Percentiles rank a stretch among this genome's conserved stretches.
These are phyloP conservation scores for Polypterus senegalus DNA, from an alignment of 2,113 vertebrate genomes.

Conservation along the genomic window DNA sequence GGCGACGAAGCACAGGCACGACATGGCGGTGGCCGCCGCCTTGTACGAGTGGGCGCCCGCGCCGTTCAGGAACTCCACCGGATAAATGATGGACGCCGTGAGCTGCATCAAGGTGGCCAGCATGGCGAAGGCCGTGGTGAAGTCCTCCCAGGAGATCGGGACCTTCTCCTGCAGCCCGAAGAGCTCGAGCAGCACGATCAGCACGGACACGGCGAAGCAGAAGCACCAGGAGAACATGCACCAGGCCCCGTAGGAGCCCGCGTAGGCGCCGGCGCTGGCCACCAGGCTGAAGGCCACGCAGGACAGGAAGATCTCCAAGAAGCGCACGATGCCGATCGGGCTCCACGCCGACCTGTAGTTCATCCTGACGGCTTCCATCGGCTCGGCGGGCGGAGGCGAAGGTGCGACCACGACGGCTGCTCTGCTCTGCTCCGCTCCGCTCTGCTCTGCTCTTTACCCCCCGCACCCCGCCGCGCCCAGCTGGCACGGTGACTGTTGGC, in stretches of 20 bases:
- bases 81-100: conserved; percentile 61
- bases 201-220: conserved; percentile 55
- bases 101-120: conserved; percentile 62
- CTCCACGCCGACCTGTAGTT: conserved; percentile 32
- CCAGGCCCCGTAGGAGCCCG: conserved; percentile 35
- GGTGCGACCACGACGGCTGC: too few relatives aligned
- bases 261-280: conserved; percentile 12
- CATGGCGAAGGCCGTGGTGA: conserved; percentile 68
- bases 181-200: conserved; percentile 62
- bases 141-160: conserved; percentile 71
- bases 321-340: conserved; percentile 53
- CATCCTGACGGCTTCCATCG: conserved; percentile 24
- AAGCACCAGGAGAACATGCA: conserved; percentile 78
- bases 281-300: conserved; percentile 68
- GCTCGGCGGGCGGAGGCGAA: too few relatives aligned
- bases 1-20: conserved; percentile 56
- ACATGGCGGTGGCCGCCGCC: conserved; percentile 45
- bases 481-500: too few relatives aligned
- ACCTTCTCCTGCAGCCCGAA: conserved; percentile 32
- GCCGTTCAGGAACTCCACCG: conserved; percentile 37
- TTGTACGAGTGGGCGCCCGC: accelerated
- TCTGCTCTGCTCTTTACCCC: too few relatives aligned
- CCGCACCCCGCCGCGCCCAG: too few relatives aligned
- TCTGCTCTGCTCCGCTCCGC: too few relatives aligned
- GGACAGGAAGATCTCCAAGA: conserved; percentile 51